Evolutionary conservation across 2,113 vertebrate genomes (phyloP).

Genomic region (Tyto alba): DNA sequence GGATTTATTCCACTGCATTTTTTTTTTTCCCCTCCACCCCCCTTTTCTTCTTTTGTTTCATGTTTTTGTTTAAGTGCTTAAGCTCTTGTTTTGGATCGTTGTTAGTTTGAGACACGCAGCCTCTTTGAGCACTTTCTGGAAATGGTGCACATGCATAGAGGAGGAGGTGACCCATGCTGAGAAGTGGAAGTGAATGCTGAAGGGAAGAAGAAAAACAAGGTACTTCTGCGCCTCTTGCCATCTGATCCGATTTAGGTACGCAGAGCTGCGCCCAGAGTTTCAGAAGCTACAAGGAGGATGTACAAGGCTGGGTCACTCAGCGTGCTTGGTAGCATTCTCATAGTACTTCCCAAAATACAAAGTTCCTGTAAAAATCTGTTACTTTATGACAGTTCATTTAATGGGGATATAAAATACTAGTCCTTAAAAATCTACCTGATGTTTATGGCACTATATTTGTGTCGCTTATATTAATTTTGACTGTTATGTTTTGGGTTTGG

Average conservation of each 20-base stretch:
- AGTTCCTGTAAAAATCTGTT: not conserved
- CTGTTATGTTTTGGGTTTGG: not conserved
- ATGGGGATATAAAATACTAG: not conserved
- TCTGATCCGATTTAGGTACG: not conserved
- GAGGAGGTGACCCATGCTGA: not conserved
- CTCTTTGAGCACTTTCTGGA: not conserved
- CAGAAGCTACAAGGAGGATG: not conserved
- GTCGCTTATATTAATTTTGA: rapidly evolving
- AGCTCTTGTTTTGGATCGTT: not conserved
- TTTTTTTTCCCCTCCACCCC: not conserved
- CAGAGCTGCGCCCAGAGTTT: rapidly evolving
- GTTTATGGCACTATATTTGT: not conserved
- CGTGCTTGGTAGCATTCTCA: not conserved
- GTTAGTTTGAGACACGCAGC: not conserved
- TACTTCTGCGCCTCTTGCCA: not conserved
- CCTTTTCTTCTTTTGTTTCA: not conserved
- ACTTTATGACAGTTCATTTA: not conserved
- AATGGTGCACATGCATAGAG: rapidly evolving
- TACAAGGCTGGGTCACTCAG: not conserved
- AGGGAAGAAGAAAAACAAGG: not conserved
- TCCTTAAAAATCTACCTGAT: rapidly evolving
- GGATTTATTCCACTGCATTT: not conserved
- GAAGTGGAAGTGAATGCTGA: not conserved
- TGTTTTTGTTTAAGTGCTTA: not conserved
- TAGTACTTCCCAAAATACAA: not conserved